A percentile compares a stretch with the other conserved stretches of the same genome.
Evolutionary conservation across 2,113 vertebrate species (phyloP).

Genomic region (Silurus asotus): DNA sequence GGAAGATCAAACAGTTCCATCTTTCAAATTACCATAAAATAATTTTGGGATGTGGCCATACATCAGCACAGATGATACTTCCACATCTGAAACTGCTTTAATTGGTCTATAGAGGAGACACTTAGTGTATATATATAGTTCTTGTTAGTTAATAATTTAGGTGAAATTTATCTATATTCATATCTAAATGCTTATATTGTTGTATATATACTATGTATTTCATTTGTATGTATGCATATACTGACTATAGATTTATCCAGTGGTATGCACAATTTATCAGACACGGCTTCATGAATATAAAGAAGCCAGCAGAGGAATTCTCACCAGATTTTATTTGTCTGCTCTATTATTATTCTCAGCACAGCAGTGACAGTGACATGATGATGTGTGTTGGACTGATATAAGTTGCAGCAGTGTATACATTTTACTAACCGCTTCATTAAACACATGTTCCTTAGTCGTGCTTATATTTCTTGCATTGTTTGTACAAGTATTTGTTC

Average conservation of each 20-base stretch:
- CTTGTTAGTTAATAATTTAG: not conserved
- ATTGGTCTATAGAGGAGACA: not conserved
- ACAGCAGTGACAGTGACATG: not conserved
- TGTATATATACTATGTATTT: not conserved
- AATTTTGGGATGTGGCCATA: not conserved
- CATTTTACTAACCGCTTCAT: not conserved
- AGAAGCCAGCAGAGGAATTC: not conserved
- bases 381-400: not conserved
- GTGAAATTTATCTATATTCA: not conserved
- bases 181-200: not conserved
- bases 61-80: not conserved
- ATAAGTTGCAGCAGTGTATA: not conserved
- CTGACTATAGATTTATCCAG: not conserved
- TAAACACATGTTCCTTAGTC: not conserved
- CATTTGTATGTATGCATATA: not conserved
- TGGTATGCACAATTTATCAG: not conserved
- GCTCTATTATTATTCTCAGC: not conserved
- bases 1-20: constrained; percentile 29
- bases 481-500: not conserved
- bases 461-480: not conserved
- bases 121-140: not conserved
- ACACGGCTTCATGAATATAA: not conserved
- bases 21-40: not conserved
- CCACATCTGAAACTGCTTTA: not conserved
- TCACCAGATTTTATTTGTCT: not conserved